phyloP scores from a whole-genome alignment of 2,113 vertebrate genomes.

The Rhynchopsitta pachyrhyncha region DNA sequence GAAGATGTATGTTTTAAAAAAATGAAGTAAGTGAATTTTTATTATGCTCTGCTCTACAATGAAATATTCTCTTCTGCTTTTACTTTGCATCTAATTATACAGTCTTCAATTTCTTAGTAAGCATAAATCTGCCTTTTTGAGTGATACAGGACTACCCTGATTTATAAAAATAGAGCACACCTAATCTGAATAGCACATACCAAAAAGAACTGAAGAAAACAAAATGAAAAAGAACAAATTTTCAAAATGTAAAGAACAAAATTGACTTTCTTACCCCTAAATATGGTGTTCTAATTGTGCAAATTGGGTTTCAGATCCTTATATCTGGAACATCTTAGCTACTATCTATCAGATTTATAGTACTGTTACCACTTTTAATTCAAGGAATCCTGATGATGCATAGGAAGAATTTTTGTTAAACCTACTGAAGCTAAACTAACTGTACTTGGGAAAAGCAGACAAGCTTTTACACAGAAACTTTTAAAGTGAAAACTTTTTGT shows the following conservation, averaged over 20 bases:
- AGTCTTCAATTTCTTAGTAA: neutral
- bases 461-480: neutral
- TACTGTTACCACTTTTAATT: conserved; percentile 16
- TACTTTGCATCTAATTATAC: neutral
- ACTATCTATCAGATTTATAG: neutral
- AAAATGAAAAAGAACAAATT: neutral
- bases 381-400: conserved; percentile 31
- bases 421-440: neutral
- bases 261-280: neutral
- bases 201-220: neutral
- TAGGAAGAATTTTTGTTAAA: neutral
- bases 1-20: neutral
- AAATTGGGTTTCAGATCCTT: neutral
- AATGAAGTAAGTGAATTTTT: neutral
- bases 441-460: conserved; percentile 55
- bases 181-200: neutral
- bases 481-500: neutral
- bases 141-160: neutral
- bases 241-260: neutral
- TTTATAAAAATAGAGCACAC: neutral
- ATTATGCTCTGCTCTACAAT: neutral
- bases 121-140: neutral
- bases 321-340: neutral
- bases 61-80: neutral
- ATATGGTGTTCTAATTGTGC: neutral